Conservation (phyloP, 2,888 invertebrate genomes). For the Clitarchus hookeri region DNA sequence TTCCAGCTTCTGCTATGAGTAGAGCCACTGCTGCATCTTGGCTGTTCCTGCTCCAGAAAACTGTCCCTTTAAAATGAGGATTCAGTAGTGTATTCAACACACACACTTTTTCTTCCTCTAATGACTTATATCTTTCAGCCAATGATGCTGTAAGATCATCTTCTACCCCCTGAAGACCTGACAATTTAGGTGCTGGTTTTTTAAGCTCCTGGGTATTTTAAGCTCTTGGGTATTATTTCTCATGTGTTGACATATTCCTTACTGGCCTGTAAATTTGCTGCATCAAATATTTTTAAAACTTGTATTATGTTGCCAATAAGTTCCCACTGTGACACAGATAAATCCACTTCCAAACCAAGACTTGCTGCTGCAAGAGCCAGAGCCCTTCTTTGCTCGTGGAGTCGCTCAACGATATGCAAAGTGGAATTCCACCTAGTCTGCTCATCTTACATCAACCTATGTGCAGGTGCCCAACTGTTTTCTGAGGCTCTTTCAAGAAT, state of each 20-base stretch:
- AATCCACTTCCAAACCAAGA: background rate
- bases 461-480: background rate
- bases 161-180: background rate
- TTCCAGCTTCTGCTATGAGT: background rate
- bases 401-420: background rate
- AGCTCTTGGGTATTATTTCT: conserved; percentile 17
- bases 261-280: background rate
- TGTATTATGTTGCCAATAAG: background rate
- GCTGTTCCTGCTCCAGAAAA: background rate
- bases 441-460: background rate
- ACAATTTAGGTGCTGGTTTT: background rate
- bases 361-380: background rate
- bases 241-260: background rate
- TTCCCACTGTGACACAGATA: background rate
- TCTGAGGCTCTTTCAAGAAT: no score
- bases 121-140: background rate
- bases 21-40: background rate
- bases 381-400: background rate
- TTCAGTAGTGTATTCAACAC: background rate
- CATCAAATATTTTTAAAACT: background rate
- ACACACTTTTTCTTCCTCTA: background rate
- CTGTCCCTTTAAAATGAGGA: background rate
- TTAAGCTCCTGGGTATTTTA: background rate
- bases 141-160: background rate
- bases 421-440: background rate